Evolutionary conservation across 2,888 invertebrate genomes (phyloP), one percentile per base, ranked within the genome.

Genomic region (Bimastos eiseni): DNA sequence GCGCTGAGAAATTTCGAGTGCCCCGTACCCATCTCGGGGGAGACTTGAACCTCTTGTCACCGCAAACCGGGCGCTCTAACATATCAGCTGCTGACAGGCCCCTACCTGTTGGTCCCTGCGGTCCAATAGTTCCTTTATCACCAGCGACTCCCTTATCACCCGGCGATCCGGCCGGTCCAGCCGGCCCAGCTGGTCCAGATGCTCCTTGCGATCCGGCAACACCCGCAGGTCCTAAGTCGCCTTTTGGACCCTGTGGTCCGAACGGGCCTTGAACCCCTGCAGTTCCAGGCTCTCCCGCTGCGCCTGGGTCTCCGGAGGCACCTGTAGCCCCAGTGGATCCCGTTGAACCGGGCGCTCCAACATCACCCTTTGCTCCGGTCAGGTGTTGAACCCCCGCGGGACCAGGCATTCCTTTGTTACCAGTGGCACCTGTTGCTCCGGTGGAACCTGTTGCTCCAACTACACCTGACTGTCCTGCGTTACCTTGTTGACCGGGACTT

Each of bases 321-420:
- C 92, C 92, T 36, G 91, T 83, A n/a, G 91, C 49, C 37, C 92
- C 92, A 0, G 90, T 88, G 38, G 89, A 88, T 88, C 92, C 92
- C 24, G 70, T 55, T 30, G 49, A 36, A 8, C 90, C 90, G n/a
- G 86, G 33, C 8, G 1, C 11, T 36, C 86, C 86, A 34, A 34
- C 15, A 8, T 21, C 86, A 24, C 86, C 86, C n/a, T 37, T 84
- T 34, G 5, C 0, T 24, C 90, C 90, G n/a, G 34, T 21, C 33
- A 49, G 49, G n/a, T 24, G 44, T 44, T 33, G 34, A 36, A 70
- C 30, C 19, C 90, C 90, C 36, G 37, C 8, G 33, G 70, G 37
- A 36, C 90, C 90, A 34, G n/a, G 17, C 34, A 1, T 0, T 36
- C 90, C 90, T 49, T 30, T 55, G 3, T 11, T 2, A 6, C 90